Base-by-base conservation (phyloP, 64 coral and sea anemone genomes). In the Pachyseris speciosa region DNA sequence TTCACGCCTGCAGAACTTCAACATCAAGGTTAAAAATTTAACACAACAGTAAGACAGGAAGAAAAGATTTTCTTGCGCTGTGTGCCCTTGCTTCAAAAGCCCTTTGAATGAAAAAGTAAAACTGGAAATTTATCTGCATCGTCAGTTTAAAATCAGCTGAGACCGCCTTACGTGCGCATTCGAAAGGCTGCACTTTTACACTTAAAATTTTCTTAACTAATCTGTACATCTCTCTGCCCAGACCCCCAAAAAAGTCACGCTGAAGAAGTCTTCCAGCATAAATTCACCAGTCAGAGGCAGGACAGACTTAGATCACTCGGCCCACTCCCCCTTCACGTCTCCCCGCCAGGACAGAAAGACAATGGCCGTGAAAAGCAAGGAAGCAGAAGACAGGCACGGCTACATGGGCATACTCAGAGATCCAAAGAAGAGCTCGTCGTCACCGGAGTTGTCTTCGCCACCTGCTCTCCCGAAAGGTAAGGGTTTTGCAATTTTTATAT, bases 401-500 rank as follows among this genome's bases (percentile, higher is more conserved):
- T 58, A 58, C 5, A 60, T 58, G 51, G 37, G 9, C 5, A 43
- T 68, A 31, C 5, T 87, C 12, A 55, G 37, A 10, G 66, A 93
- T 37, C 69, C 86, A 6, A 89, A 85, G 37, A 96, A 93, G 59
- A 93, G 94, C 27, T 81, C 94, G 13, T 96, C 94, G 9, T 96
- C 94, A 33, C 94, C 94, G 2, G 94, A 96, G 36, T 33, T 96
- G 20, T 85, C 86, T 12, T 96, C 90, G 41, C 94, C 94, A 7
- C 79, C 89, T 2, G 77, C 77, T 3, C 9, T 81, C 19, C 48
- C 51, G 34, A 81, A 63, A 81, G 77, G 77, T 81, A 57, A 20
- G 11, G 30, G 27, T 40, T n/a, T n/a, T n/a, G n/a, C n/a, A n/a
- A n/a, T n/a, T n/a, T n/a, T n/a, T n/a, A n/a, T n/a, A n/a, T n/a